phyloP scores from a whole-genome alignment of 2,888 invertebrate genomes.

The Loripinus fragilis region DNA sequence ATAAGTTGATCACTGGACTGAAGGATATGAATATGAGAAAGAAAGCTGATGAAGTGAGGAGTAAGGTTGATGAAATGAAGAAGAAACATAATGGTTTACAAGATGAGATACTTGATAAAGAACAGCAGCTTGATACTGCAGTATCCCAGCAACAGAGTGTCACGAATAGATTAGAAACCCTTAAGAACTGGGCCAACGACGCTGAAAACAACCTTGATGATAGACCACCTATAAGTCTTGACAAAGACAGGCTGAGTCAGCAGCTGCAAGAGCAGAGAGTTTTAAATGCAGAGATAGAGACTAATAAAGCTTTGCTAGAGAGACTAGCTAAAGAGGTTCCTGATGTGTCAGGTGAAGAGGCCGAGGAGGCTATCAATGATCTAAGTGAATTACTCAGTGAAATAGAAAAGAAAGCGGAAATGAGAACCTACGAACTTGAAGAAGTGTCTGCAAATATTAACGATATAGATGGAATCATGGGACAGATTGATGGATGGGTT shows the following conservation, averaged over 20 bases:
- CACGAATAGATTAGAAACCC: conserved; percentile 74
- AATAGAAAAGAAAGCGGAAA: conserved; percentile 71
- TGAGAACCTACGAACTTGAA: conserved; percentile 71
- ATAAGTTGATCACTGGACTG: conserved; percentile 91
- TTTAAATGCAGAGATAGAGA: conserved; percentile 76
- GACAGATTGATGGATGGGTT: conserved; percentile 78
- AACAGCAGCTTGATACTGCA: conserved; percentile 74
- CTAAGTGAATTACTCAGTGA: conserved; percentile 61
- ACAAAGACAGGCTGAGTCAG: conserved; percentile 92
- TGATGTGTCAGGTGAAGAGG: conserved; percentile 69
- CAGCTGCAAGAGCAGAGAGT: conserved; percentile 94
- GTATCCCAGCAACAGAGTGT: conserved; percentile 79
- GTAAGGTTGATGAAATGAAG: conserved; percentile 61
- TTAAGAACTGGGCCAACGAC: conserved; percentile 74
- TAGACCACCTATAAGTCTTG: conserved; percentile 90
- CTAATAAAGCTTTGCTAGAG: conserved; percentile 76
- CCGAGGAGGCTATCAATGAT: conserved; percentile 62
- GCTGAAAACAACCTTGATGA: conserved; percentile 72
- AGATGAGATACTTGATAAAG: conserved; percentile 72
- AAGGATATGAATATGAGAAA: conserved; percentile 86
- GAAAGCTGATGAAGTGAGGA: conserved; percentile 69
- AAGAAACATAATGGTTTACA: conserved; percentile 72
- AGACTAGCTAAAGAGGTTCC: conserved; percentile 70
- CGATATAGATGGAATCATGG: conserved; percentile 69
- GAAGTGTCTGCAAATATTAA: conserved; percentile 66